Evolutionary conservation across 2,113 vertebrate genomes (phyloP).

Genomic region (Nannobrachium achirus): DNA sequence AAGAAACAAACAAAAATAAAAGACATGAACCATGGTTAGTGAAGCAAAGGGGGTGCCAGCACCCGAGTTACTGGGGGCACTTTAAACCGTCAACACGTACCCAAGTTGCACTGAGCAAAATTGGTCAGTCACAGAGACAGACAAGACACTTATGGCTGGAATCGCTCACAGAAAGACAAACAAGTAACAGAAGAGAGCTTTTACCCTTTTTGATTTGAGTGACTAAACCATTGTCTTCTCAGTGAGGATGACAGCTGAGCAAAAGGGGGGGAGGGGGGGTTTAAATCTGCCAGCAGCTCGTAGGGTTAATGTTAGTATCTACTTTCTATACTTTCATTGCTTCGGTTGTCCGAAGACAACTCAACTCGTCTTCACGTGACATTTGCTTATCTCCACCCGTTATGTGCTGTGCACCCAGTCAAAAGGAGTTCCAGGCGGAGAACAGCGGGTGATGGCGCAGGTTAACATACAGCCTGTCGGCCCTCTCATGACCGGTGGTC

Average conservation of each 20-base stretch:
- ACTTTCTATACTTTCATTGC: too few species aligned
- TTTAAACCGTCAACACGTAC: slow-evolving; percentile 46
- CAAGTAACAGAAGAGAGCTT: neutral
- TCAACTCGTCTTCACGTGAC: too few species aligned
- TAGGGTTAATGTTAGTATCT: too few species aligned
- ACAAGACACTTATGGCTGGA: neutral
- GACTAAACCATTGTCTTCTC: slow-evolving; percentile 29
- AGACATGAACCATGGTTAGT: slow-evolving; percentile 72
- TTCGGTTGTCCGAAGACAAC: too few species aligned
- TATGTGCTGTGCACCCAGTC: too few species aligned
- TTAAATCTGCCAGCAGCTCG: slow-evolving; percentile 34
- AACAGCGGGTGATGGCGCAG: too few species aligned
- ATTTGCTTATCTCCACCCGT: too few species aligned
- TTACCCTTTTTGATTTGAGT: neutral
- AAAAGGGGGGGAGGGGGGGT: neutral
- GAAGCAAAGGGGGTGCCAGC: slow-evolving; percentile 41
- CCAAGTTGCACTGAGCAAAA: neutral
- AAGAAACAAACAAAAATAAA: slow-evolving; percentile 27
- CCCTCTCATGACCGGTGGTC: too few species aligned
- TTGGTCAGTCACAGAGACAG: slow-evolving; percentile 27
- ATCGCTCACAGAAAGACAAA: slow-evolving; percentile 60
- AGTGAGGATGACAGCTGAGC: slow-evolving; percentile 48
- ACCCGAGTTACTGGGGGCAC: slow-evolving; percentile 29
- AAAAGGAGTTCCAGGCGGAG: too few species aligned
- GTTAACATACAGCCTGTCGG: too few species aligned